Percentiles rank a stretch among this genome's conserved stretches.
These are phyloP conservation scores for Megaptera novaeangliae DNA, from an alignment of 2,113 vertebrate species.

Conservation along the genomic window DNA sequence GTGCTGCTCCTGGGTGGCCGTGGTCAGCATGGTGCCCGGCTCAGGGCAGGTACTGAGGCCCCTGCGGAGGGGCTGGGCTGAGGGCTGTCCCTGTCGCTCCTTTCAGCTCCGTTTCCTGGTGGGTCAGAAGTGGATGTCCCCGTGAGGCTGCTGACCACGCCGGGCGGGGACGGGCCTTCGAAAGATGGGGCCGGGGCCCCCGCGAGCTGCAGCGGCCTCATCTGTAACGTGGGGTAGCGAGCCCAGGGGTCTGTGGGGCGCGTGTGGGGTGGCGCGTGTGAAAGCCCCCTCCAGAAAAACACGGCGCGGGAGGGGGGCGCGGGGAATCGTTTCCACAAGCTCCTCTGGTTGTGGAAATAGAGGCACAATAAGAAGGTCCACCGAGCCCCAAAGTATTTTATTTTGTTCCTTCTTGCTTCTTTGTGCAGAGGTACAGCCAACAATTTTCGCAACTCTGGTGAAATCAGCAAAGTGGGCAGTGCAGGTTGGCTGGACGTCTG, in stretches of 20 bases:
- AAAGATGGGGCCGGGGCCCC: neutral
- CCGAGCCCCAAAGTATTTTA: rapidly evolving
- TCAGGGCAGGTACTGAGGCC: neutral
- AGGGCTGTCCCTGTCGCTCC: neutral
- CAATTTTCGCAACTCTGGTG: neutral
- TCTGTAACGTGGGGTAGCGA: neutral
- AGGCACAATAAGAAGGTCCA: neutral
- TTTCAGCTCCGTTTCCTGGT: neutral
- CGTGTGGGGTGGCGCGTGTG: rapidly evolving
- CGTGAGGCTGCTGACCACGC: no score
- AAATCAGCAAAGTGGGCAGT: neutral
- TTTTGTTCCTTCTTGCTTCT: neutral
- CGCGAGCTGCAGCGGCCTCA: neutral
- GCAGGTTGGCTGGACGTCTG: rapidly evolving
- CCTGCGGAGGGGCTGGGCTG: neutral
- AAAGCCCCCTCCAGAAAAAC: neutral
- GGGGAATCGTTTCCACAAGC: neutral
- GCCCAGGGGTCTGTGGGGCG: rapidly evolving
- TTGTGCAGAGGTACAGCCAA: neutral
- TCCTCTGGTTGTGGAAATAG: neutral
- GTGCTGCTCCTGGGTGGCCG: rapidly evolving
- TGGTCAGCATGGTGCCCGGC: rapidly evolving
- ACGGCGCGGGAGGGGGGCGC: rapidly evolving
- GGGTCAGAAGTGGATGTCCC: neutral
- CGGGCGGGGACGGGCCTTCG: neutral